Percentiles rank a stretch among this genome's conserved stretches.
These are phyloP conservation scores for Ostrea denselamellosa DNA, from an alignment of 1,140 invertebrate species.

Conservation along the genomic window DNA sequence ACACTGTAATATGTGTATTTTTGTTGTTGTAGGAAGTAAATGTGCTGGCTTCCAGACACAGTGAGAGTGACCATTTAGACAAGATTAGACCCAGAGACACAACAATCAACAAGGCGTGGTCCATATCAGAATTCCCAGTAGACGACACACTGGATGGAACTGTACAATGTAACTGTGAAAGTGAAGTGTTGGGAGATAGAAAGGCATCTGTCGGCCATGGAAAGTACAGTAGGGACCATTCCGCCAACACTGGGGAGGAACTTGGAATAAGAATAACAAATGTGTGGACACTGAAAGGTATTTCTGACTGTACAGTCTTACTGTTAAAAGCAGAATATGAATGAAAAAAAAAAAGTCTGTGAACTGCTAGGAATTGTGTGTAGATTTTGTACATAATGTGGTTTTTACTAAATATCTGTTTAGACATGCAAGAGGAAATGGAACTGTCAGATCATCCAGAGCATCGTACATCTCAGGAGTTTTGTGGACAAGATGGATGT, in stretches of 20 bases:
- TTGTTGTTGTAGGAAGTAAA: background rate
- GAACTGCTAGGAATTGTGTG: too few relatives aligned
- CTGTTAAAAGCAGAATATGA: too few relatives aligned
- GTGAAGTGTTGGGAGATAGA: background rate
- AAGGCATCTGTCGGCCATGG: background rate
- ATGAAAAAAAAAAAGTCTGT: too few relatives aligned
- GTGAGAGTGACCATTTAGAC: background rate
- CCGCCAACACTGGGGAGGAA: background rate
- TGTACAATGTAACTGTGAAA: too few relatives aligned
- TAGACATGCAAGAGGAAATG: background rate
- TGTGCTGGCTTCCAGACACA: background rate
- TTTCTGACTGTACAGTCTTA: background rate
- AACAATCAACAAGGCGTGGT: too few relatives aligned
- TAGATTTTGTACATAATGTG: too few relatives aligned
- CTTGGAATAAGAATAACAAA: background rate
- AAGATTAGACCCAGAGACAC: too few relatives aligned
- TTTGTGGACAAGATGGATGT: background rate
- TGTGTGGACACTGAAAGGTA: constrained; percentile 16
- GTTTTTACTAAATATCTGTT: background rate
- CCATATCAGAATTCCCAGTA: too few relatives aligned
- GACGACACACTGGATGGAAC: too few relatives aligned
- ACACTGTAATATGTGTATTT: background rate
- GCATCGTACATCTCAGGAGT: background rate
- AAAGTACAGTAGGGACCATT: background rate
- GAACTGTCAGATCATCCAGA: background rate